Base-by-base conservation (phyloP, 2,113 vertebrate genomes). In the Columba janthina region DNA sequence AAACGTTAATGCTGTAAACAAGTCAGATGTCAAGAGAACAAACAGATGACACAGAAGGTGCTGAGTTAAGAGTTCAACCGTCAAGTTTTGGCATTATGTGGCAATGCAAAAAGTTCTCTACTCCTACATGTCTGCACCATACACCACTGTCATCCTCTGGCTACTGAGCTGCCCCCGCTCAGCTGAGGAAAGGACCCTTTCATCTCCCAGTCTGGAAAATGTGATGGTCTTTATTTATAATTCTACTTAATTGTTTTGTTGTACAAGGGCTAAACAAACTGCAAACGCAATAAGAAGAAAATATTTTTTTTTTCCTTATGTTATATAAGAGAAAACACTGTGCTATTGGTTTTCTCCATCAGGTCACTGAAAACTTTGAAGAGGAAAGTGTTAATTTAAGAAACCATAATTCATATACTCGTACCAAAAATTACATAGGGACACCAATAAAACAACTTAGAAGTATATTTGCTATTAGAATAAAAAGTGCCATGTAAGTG, bases 91-190 rank as follows among this genome's bases (percentile, higher is more conserved):
- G 74, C 85, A 83, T 85, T 91, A 89, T 89, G 87, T 88, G 71
- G 93, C 75, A 94, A 62, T 28, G 54, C 40, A 50, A n/a, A 32
- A 94, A 21, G 51, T 94, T 95, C 74, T 57, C 54, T 44, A 92
- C 93, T 96, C 95, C 89, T 62, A 95, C 89, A 1, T 79, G 85
- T 96, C 95, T 96, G 70, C 81, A 42, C 87, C 56, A 26, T 85
- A 56, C 70, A 91, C 54, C 8, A 4, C 31, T 62, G 61, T 77
- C 29, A 18, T 38, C 17, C 28, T 44, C 66, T 26, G 51, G 62
- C 71, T 71, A 14, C 62, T 46, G 50, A 85, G 36, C 40, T 81
- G 42, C 86, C 77, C 38, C 79, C 40, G 61, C 67, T 46, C 40
- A 74, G 38, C n/a, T 1, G 1, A 84, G 38, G 32, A 85, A 77